phyloP scores from a whole-genome alignment of 2,888 invertebrate genomes.

The Resseliella maxima region DNA sequence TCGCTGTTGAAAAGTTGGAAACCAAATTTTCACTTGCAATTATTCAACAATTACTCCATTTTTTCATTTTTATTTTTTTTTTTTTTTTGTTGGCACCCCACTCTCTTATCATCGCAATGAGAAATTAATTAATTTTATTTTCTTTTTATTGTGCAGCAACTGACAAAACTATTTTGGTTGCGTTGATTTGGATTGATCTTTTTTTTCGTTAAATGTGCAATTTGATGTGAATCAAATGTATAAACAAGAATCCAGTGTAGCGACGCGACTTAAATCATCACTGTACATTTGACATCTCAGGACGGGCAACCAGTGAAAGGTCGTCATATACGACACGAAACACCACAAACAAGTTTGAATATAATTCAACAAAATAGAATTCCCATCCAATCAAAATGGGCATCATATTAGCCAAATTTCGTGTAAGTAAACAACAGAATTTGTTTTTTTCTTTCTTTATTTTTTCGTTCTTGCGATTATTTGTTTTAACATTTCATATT shows the following conservation, averaged over 20 bases:
- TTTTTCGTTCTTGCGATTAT: too few relatives aligned
- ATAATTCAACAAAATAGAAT: too few relatives aligned
- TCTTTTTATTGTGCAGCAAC: not conserved
- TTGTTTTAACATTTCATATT: conserved; percentile 13
- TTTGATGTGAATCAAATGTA: conserved; percentile 6
- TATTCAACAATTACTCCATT: not conserved
- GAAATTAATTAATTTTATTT: not conserved
- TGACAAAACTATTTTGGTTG: not conserved
- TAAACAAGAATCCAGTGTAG: not conserved
- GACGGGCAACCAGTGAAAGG: not conserved
- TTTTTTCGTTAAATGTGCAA: not conserved
- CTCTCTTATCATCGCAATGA: too few relatives aligned
- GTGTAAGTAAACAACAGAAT: conserved; percentile 70
- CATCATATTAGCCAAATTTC: conserved; percentile 75
- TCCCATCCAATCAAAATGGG: conserved; percentile 70
- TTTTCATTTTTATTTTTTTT: not conserved
- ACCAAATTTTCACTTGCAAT: not conserved
- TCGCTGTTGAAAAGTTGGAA: not conserved
- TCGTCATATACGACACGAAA: not conserved
- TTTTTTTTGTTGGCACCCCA: too few relatives aligned
- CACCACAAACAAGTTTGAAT: not conserved
- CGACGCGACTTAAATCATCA: conserved; percentile 5
- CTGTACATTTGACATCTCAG: not conserved
- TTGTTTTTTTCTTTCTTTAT: not conserved
- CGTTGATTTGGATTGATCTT: not conserved